Conservation (phyloP, 2,888 invertebrate genomes). For the Carpatolechia fugitivella region DNA sequence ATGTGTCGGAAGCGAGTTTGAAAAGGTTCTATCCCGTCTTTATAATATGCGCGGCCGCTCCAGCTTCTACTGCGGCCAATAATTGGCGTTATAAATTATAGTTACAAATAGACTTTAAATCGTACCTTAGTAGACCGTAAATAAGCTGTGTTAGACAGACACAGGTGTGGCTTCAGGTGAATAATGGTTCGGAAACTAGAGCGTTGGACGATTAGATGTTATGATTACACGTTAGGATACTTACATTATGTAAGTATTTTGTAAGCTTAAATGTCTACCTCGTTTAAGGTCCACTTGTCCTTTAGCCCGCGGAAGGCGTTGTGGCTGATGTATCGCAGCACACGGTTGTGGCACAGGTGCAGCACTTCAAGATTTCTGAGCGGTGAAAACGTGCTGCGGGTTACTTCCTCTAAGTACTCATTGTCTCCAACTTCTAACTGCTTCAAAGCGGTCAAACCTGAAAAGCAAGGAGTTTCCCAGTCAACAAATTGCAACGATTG, state of each 20-base stretch:
- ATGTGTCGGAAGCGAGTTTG: too few species aligned
- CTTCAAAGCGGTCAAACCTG: conserved; percentile 75
- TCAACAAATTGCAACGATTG: not conserved
- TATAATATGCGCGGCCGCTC: too few species aligned
- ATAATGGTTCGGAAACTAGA: not conserved
- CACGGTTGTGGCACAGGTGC: conserved; percentile 73
- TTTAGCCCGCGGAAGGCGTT: conserved; percentile 77
- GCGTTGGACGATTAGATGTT: too few species aligned
- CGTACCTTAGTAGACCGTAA: too few species aligned
- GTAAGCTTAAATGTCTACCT: conserved; percentile 60
- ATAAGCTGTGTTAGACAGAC: not conserved
- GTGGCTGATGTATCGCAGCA: conserved; percentile 77
- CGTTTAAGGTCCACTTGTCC: conserved; percentile 72
- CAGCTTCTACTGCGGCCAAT: not conserved
- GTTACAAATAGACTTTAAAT: too few species aligned
- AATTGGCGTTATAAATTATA: not conserved
- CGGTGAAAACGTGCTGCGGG: conserved; percentile 74
- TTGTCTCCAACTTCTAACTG: conserved; percentile 81
- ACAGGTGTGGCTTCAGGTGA: not conserved
- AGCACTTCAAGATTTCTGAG: conserved; percentile 65
- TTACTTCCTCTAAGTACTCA: conserved; percentile 74
- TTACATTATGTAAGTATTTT: too few species aligned
- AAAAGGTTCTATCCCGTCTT: too few species aligned
- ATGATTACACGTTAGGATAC: too few species aligned
- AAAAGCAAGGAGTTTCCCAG: conserved; percentile 10